phyloP scores from a whole-genome alignment of 1,140 invertebrate genomes.

The Grapholita molesta region DNA sequence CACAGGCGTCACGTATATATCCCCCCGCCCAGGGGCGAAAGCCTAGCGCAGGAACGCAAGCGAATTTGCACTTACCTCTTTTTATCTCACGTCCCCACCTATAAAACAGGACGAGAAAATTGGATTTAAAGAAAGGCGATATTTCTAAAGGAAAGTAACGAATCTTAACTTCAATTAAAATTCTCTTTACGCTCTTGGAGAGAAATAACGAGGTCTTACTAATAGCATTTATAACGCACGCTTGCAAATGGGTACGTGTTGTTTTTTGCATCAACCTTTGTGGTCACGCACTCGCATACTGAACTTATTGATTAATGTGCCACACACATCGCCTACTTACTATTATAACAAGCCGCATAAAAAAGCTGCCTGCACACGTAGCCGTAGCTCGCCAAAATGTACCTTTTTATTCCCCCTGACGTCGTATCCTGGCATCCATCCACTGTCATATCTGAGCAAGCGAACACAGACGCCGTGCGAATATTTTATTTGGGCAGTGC shows the following conservation, averaged over 20 bases:
- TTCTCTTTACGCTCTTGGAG: slow-evolving; percentile 20
- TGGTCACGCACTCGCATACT: background rate
- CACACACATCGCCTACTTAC: background rate
- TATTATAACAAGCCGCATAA: background rate
- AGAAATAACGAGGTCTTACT: background rate
- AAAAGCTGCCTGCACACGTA: background rate
- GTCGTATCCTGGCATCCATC: slow-evolving; percentile 32
- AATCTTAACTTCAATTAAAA: slow-evolving; percentile 15
- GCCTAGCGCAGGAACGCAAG: slow-evolving; percentile 53
- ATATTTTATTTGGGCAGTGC: slow-evolving; percentile 75
- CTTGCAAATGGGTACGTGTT: slow-evolving; percentile 18
- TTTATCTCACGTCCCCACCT: slow-evolving; percentile 58
- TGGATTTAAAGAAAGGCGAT: slow-evolving; percentile 49
- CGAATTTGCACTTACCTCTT: slow-evolving; percentile 69
- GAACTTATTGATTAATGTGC: background rate
- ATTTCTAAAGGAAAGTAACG: slow-evolving; percentile 22
- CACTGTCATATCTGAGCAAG: slow-evolving; percentile 63
- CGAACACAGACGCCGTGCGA: slow-evolving; percentile 58
- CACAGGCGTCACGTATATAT: slow-evolving; percentile 66
- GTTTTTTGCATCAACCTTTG: background rate
- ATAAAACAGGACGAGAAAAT: slow-evolving; percentile 65
- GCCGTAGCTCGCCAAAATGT: background rate
- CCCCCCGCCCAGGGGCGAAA: slow-evolving; percentile 44
- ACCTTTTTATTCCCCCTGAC: slow-evolving; percentile 30
- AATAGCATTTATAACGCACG: slow-evolving; percentile 18